These are phyloP conservation scores for Agrypnus murinus DNA, from an alignment of 2,888 invertebrate species.

Conservation along the genomic window DNA sequence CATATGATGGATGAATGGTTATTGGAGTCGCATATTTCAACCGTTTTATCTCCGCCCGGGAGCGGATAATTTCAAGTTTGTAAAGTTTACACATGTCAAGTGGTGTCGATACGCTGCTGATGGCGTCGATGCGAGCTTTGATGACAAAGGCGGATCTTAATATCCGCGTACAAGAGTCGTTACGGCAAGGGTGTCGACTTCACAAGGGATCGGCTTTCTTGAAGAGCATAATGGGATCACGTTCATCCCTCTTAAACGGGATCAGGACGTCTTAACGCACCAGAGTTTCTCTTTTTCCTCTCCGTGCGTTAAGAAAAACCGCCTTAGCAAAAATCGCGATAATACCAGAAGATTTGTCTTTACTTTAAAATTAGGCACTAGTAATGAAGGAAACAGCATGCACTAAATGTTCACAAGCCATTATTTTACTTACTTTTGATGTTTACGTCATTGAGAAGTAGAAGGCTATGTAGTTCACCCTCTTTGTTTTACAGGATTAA, in stretches of 20 bases:
- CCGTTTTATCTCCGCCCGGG: conserved; percentile 65
- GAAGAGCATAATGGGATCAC: conserved; percentile 72
- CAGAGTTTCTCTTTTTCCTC: conserved; percentile 66
- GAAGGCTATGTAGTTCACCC: too few species aligned
- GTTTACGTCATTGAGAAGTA: too few species aligned
- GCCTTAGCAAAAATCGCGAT: conserved; percentile 28
- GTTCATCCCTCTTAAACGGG: conserved; percentile 71
- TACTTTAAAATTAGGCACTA: too few species aligned
- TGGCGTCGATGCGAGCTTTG: conserved; percentile 66
- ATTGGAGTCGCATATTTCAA: conserved; percentile 81
- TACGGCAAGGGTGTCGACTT: conserved; percentile 69
- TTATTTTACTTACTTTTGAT: too few species aligned
- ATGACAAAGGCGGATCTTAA: conserved; percentile 70
- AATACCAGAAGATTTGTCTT: too few species aligned
- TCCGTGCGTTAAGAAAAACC: conserved; percentile 41
- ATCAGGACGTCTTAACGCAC: conserved; percentile 68
- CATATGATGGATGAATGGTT: conserved; percentile 87
- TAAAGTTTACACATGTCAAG: conserved; percentile 70
- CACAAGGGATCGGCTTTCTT: conserved; percentile 71
- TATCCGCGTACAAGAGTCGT: conserved; percentile 69
- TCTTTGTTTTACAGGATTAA: too few species aligned
- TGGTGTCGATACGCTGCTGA: conserved; percentile 66
- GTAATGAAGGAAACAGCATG: too few species aligned
- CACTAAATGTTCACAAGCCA: too few species aligned
- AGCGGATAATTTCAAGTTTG: conserved; percentile 65